Evolutionary conservation across 23 tunicate genomes (phyloP), one percentile per base, ranked within the genome.

Genomic region (Styela clava): DNA sequence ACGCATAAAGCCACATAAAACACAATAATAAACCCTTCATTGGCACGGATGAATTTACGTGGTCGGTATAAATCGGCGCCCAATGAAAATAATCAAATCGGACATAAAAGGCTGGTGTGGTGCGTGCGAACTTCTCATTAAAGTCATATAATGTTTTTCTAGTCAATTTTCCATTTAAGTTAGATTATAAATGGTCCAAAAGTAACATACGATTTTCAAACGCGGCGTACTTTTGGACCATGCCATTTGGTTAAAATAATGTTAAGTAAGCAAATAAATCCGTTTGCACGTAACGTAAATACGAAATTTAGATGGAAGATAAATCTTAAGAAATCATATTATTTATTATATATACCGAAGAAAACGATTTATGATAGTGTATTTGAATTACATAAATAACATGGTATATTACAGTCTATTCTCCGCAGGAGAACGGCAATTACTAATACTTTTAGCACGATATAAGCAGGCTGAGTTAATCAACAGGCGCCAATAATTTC

Each of bases 51-150:
- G 12, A 44, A 44, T 44, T 44, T 12, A 44, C 12, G 56, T 44
- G 56, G 56, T 44, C 12, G 12, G 12, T 5, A 44, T 7, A 44
- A 44, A 44, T 44, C 56, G 56, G 56, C 56, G 7, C 56, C 56
- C 56, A 44, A 44, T 44, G 56, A 44, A 44, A 44, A 44, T 44
- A 44, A 44, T 44, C 56, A 44, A 44, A 44, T 44, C 9, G 56
- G 9, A 44, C 56, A 44, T 44, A 12, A 44, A 44, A 71, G 23
- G 77, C 12, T 35, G 73, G 34, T 16, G 77, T 29, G 35, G 77
- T 52, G 81, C 81, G 81, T 76, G 81, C 81, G 65, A 76, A 76
- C 81, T 52, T 16, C 65, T 76, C 81, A 76, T 76, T 76, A 76
- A 1, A 22, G 81, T 20, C 65, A 71, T 12, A 3, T 71, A 30